Conservation (phyloP, 2,888 invertebrate species). For the Junonia oenone region DNA sequence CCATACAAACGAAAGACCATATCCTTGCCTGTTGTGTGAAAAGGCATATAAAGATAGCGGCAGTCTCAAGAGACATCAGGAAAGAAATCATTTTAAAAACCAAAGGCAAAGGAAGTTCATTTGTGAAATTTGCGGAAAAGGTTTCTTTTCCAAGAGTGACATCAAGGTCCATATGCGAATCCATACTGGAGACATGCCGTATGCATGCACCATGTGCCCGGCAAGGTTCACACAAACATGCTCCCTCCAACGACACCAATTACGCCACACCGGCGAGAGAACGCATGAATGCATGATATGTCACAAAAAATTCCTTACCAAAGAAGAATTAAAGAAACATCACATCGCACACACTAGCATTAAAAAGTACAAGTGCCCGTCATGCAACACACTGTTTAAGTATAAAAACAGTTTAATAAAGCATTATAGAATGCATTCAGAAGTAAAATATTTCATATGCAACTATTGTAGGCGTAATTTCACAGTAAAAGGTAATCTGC, state of each 20-base stretch:
- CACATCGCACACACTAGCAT: slow-evolving; percentile 48
- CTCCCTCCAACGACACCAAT: slow-evolving; percentile 50
- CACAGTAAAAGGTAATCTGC: slow-evolving; percentile 68
- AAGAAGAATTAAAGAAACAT: slow-evolving; percentile 54
- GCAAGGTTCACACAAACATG: slow-evolving; percentile 52
- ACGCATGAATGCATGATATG: slow-evolving; percentile 51
- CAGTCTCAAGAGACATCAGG: slow-evolving; percentile 50
- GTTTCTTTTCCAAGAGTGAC: slow-evolving; percentile 53
- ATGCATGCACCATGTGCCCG: slow-evolving; percentile 50
- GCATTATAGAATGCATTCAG: slow-evolving; percentile 60
- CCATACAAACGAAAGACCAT: slow-evolving; percentile 52
- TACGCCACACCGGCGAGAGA: slow-evolving; percentile 50
- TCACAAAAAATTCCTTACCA: slow-evolving; percentile 54
- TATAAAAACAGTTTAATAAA: slow-evolving; percentile 71
- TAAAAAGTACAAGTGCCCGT: slow-evolving; percentile 50
- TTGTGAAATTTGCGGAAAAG: slow-evolving; percentile 65
- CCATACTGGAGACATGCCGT: slow-evolving; percentile 66
- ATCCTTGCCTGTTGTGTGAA: slow-evolving; percentile 47
- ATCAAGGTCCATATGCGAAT: slow-evolving; percentile 55
- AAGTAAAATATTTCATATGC: slow-evolving; percentile 54
- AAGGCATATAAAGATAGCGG: slow-evolving; percentile 54
- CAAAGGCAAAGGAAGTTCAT: slow-evolving; percentile 49
- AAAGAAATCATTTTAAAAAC: slow-evolving; percentile 44
- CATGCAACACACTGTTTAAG: slow-evolving; percentile 69
- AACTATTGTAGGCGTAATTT: slow-evolving; percentile 64